Percentiles rank a stretch among this genome's conserved stretches.
Conservation (phyloP, 2,888 invertebrate genomes). For the Argyresthia albistria region DNA sequence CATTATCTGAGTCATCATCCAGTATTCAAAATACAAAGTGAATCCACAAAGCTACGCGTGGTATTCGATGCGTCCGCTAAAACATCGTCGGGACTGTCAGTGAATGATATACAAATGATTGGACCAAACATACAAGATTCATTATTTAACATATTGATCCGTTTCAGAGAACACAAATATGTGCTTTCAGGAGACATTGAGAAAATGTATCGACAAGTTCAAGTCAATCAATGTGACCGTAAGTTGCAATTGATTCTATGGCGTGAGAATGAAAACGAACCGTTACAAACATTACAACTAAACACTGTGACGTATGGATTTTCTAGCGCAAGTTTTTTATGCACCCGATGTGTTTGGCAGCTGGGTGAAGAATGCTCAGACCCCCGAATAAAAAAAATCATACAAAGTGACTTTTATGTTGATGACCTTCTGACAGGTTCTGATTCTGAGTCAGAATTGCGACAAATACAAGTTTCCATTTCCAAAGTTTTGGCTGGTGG, state of each 20-base stretch:
- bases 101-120: conserved; percentile 2
- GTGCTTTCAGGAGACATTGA: conserved; percentile 6
- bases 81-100: conserved; percentile 4
- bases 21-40: not conserved
- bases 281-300: not conserved
- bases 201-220: conserved; percentile 7
- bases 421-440: conserved; percentile 1
- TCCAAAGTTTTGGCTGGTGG: not conserved
- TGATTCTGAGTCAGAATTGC: not conserved
- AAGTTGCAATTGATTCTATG: not conserved
- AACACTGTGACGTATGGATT: not conserved
- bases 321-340: not conserved
- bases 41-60: not conserved
- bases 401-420: not conserved
- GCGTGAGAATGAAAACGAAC: not conserved
- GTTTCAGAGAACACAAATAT: conserved; percentile 7
- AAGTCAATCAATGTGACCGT: not conserved
- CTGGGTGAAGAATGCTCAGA: not conserved
- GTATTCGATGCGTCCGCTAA: conserved; percentile 6
- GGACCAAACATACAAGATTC: conserved; percentile 8
- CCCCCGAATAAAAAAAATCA: not conserved
- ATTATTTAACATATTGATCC: conserved; percentile 5
- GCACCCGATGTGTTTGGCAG: not conserved
- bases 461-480: not conserved
- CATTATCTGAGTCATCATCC: not conserved